Evolutionary conservation across 2,113 vertebrate species (phyloP).

Genomic region (Atlantisia rogersi): DNA sequence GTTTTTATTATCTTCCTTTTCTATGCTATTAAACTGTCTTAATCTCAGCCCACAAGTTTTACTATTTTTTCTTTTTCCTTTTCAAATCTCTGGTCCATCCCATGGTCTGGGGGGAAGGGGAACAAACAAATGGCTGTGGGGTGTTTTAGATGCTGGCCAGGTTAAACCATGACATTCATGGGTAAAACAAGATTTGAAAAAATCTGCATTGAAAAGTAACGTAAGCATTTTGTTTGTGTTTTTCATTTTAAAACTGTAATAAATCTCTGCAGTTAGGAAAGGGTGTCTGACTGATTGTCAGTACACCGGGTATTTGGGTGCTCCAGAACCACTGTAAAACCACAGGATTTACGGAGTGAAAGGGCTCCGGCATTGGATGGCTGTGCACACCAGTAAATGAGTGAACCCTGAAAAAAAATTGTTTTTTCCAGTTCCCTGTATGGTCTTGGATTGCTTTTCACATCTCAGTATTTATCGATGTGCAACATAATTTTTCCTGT

Average conservation of each 20-base stretch:
- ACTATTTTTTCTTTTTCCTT: too few species aligned
- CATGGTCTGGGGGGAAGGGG: too few species aligned
- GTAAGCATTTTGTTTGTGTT: not conserved
- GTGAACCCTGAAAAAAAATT: not conserved
- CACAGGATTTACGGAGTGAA: not conserved
- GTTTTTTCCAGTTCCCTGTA: not conserved
- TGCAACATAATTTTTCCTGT: not conserved
- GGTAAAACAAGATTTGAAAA: conserved; percentile 3
- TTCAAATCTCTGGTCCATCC: too few species aligned
- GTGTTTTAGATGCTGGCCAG: too few species aligned
- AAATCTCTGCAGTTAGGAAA: not conserved
- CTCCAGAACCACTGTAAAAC: not conserved
- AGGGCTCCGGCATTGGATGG: not conserved
- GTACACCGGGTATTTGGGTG: not conserved
- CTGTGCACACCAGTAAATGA: not conserved
- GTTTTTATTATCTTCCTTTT: too few species aligned
- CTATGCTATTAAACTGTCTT: too few species aligned
- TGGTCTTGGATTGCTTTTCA: not conserved
- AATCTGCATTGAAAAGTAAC: not conserved
- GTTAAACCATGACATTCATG: not conserved
- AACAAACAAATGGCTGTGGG: too few species aligned
- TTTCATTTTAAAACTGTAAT: not conserved
- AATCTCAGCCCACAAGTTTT: too few species aligned
- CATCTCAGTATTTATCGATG: not conserved
- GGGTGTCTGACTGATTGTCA: not conserved